Evolutionary conservation across 2,113 vertebrate species (phyloP).

Genomic region (Saimiri boliviensis): DNA sequence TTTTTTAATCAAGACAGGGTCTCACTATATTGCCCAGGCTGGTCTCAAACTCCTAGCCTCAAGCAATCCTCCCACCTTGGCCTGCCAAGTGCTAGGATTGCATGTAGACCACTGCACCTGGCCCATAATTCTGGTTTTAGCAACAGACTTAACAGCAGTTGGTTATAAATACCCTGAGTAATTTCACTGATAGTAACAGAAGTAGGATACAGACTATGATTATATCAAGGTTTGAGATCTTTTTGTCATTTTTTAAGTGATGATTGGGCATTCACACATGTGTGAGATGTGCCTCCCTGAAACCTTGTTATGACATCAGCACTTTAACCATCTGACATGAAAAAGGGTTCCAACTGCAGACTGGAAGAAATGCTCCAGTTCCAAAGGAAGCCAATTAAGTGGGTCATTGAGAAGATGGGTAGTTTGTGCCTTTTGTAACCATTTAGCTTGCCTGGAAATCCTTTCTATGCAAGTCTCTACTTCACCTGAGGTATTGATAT

Average conservation of each 20-base stretch:
- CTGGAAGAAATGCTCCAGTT: not conserved
- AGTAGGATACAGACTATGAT: not conserved
- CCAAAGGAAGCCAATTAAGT: not conserved
- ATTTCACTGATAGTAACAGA: not conserved
- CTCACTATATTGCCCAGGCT: too few relatives aligned
- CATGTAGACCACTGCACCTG: too few relatives aligned
- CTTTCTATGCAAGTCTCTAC: not conserved
- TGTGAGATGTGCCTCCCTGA: too few relatives aligned
- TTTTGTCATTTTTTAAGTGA: too few relatives aligned
- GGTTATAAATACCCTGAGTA: not conserved
- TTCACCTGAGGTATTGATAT: not conserved
- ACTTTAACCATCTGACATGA: not conserved
- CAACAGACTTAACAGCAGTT: not conserved
- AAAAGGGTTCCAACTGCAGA: not conserved
- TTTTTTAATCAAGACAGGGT: too few relatives aligned
- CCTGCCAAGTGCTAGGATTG: too few relatives aligned
- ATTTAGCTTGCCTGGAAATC: not conserved
- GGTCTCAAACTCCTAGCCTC: too few relatives aligned
- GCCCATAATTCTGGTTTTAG: not conserved
- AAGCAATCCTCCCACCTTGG: too few relatives aligned
- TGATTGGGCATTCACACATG: too few relatives aligned
- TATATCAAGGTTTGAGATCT: not conserved
- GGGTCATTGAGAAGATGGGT: not conserved
- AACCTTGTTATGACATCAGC: too few relatives aligned
- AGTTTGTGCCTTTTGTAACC: not conserved